A percentile compares a stretch with the other conserved stretches of the same genome.
These are phyloP conservation scores for Alectoris magna DNA, from an alignment of 2,797 vertebrate species.

Conservation along the genomic window DNA sequence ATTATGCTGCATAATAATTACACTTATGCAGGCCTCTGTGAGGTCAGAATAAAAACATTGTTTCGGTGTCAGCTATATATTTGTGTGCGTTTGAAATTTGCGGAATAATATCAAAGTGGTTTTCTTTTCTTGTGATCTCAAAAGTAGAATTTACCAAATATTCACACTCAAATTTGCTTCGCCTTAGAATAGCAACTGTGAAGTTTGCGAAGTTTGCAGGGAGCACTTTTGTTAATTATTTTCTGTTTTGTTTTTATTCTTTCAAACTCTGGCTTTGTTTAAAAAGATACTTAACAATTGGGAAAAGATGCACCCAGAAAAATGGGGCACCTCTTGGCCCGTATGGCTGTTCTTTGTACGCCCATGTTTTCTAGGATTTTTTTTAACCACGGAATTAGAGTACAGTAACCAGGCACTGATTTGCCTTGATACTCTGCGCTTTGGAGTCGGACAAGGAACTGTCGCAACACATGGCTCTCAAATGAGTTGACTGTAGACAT, in stretches of 20 bases:
- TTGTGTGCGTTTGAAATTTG: neutral
- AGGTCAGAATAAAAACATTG: constrained; percentile 43
- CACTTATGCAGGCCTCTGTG: neutral
- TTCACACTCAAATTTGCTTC: neutral
- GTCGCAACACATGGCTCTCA: constrained; percentile 61
- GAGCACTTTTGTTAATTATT: neutral
- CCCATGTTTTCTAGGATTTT: neutral
- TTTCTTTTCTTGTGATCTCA: neutral
- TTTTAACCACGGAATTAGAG: neutral
- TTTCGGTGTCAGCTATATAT: neutral
- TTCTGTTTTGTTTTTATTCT: too few species aligned
- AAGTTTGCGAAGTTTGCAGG: neutral
- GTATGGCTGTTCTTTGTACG: neutral
- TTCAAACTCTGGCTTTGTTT: neutral
- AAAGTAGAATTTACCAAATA: neutral
- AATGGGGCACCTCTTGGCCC: neutral
- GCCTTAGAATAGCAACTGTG: neutral
- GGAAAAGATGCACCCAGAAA: neutral
- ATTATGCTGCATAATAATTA: constrained; percentile 68
- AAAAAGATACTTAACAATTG: neutral
- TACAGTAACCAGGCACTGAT: constrained; percentile 3
- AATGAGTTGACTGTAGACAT: constrained; percentile 67
- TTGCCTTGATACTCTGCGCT: neutral
- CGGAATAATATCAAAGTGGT: neutral
- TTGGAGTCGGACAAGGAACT: constrained; percentile 53